Evolutionary conservation across 2,113 vertebrate genomes (phyloP), one percentile per base, ranked within the genome.

Genomic region (Bungarus multicinctus): DNA sequence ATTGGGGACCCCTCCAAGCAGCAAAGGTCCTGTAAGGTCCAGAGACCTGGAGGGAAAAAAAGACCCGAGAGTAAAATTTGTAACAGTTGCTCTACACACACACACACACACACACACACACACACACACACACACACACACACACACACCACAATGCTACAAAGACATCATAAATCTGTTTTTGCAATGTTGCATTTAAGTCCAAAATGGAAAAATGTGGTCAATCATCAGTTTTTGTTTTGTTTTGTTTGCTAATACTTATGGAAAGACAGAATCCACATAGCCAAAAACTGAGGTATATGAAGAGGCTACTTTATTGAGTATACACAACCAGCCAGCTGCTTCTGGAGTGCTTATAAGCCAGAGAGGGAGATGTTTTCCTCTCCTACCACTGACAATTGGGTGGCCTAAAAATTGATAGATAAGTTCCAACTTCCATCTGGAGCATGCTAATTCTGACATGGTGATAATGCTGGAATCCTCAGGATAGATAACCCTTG

Each of bases 1-100:
- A 91, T 99, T 99, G 93, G 99, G 99, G 86, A 99, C 99, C 81
- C 99, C 99, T 10, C 99, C 99, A 22, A 99, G 98, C 95, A 99
- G 99, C 95, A 99, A 97, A 3, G 99, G 99, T 60, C 99, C 99
- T 0, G 99, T 99, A 96, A 99, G 98, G 95, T 99, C 99, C 97
- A 99, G 97, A 93, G 99, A 99, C 96, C 99, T 99, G 95, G 88
- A 91, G 92, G 93, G 88, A 95, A 50, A 60, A 92, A 93, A 95
- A 54, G 89, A 53, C 64, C 74, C 55, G 39, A 93, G 89, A 96
- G 93, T 92, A 85, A 90, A 5, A 85, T 86, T 88, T 30, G 43
- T 20, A 58, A 27, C 64, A 85, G 52, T 58, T 89, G 89, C 23
- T 57, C 10, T 3, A 3, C 43, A 58, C 9, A 64, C 27, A 64